Conservation (phyloP, 37 sponge, comb jelly and placozoan species). For the Beroe forskalii region DNA sequence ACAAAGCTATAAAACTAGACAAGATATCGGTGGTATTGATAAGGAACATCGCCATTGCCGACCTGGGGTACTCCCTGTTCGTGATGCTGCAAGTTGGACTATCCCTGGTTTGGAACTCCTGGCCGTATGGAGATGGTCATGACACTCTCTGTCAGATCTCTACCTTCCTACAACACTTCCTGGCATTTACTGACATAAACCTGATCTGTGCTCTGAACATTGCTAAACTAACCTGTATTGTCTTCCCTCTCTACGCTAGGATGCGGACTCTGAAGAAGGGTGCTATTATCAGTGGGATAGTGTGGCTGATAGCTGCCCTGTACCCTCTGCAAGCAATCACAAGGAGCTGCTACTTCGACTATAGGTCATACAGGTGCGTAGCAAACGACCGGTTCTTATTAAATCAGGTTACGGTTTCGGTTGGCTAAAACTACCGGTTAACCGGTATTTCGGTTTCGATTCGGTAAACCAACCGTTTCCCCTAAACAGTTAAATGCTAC, state of each 20-base stretch:
- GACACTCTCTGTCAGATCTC: conserved; percentile 15
- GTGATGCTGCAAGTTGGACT: conserved; percentile 41
- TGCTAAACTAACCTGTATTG: neutral
- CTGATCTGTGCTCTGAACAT: conserved; percentile 65
- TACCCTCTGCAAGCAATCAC: conserved; percentile 14
- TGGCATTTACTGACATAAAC: conserved; percentile 34
- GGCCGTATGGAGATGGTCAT: conserved; percentile 30
- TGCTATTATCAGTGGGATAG: conserved; percentile 24
- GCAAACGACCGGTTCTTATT: too few relatives aligned
- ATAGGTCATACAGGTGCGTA: conserved; percentile 41
- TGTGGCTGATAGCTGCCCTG: neutral
- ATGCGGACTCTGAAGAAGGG: neutral
- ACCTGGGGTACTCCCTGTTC: conserved; percentile 33
- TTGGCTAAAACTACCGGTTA: too few relatives aligned
- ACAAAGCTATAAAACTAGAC: conserved; percentile 49
- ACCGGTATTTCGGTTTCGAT: too few relatives aligned
- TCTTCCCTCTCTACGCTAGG: conserved; percentile 9
- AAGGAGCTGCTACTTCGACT: neutral
- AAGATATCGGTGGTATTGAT: neutral
- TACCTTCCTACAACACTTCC: conserved; percentile 26
- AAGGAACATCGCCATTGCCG: conserved; percentile 49
- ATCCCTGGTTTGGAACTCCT: neutral
- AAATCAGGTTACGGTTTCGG: too few relatives aligned
- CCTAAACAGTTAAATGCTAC: too few relatives aligned
- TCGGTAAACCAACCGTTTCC: too few relatives aligned